Conservation (phyloP, 1,140 invertebrate species). For the Drosophila tropicalis region DNA sequence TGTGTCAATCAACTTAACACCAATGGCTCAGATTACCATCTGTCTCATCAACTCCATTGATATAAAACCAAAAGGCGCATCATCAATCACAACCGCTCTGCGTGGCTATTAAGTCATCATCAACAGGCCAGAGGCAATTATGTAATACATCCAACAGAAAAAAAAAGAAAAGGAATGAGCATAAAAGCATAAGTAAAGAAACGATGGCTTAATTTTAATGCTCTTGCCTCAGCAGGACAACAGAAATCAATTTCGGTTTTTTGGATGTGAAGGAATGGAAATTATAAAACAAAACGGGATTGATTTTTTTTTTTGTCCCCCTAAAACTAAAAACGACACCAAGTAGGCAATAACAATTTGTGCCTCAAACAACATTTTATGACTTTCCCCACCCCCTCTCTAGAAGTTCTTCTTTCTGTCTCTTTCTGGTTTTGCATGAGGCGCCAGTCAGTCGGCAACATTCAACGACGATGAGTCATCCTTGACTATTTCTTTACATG, state of each 20-base stretch:
- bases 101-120: constrained; percentile 54
- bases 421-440: constrained; percentile 48
- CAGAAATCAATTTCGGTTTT: constrained; percentile 46
- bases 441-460: constrained; percentile 66
- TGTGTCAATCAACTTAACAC: constrained; percentile 5
- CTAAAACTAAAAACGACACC: constrained; percentile 43
- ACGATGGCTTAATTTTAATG: constrained; percentile 15
- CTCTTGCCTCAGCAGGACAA: constrained; percentile 21
- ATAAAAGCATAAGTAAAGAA: background rate
- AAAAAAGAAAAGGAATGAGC: background rate
- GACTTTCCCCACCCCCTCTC: background rate
- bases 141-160: constrained; percentile 35
- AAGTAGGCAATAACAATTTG: constrained; percentile 61
- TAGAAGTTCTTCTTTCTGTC: constrained; percentile 13
- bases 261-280: background rate
- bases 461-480: constrained; percentile 57
- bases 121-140: constrained; percentile 45
- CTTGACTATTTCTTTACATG: constrained; percentile 17
- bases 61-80: constrained; percentile 11
- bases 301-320: constrained; percentile 48
- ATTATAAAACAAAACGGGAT: constrained; percentile 35
- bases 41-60: constrained; percentile 1
- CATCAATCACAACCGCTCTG: constrained; percentile 44
- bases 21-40: background rate
- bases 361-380: background rate